Conservation (phyloP, 2,797 vertebrate genomes). For the Pterois miles region DNA sequence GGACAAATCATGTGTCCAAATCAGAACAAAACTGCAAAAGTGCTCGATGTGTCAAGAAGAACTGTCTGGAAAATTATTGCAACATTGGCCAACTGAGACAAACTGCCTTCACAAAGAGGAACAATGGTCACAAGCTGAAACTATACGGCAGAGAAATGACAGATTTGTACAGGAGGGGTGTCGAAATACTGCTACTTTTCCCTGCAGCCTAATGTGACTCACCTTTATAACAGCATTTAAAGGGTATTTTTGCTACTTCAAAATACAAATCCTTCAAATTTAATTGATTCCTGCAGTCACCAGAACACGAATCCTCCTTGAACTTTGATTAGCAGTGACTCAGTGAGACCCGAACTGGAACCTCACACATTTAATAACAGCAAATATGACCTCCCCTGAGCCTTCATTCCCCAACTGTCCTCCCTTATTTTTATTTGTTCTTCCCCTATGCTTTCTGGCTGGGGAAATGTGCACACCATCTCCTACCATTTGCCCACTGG, state of each 20-base stretch:
- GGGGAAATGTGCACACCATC: not conserved
- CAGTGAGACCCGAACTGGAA: not conserved
- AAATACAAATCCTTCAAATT: not conserved
- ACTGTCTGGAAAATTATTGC: constrained; percentile 35
- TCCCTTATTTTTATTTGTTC: constrained; percentile 22
- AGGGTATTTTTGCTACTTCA: not conserved
- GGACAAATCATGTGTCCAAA: constrained; percentile 7
- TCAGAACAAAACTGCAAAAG: constrained; percentile 6
- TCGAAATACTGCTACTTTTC: not conserved
- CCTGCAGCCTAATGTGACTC: not conserved
- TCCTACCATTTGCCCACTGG: not conserved
- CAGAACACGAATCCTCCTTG: not conserved
- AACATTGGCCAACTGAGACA: constrained; percentile 12
- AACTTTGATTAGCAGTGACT: not conserved
- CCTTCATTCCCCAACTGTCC: not conserved
- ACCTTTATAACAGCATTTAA: not conserved
- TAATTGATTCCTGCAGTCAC: not conserved
- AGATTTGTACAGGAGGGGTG: not conserved
- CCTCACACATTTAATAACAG: constrained; percentile 3
- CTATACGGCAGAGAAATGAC: not conserved
- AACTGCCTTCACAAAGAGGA: constrained; percentile 23
- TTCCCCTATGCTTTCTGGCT: not conserved
- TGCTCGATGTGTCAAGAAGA: constrained; percentile 28
- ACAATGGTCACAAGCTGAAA: constrained; percentile 32
- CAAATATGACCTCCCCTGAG: not conserved